These are phyloP conservation scores for Okamejei kenojei DNA, from an alignment of 2,797 vertebrate genomes.

Conservation along the genomic window DNA sequence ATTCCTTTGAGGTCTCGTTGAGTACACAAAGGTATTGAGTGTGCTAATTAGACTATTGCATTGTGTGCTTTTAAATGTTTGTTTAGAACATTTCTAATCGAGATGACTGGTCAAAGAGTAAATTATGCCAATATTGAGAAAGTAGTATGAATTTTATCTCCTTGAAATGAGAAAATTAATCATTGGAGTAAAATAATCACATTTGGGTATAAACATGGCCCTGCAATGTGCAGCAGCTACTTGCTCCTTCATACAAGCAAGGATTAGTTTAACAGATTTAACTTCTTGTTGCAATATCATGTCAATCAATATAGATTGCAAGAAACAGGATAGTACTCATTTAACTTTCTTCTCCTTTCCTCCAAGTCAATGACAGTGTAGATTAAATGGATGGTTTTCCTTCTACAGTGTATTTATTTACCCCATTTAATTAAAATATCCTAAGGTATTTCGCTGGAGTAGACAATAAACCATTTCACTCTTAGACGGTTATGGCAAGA, in stretches of 20 bases:
- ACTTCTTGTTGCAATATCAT: neutral
- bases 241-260: neutral
- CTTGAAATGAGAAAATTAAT: neutral
- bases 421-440: too few relatives aligned
- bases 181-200: neutral
- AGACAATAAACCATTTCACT: too few relatives aligned
- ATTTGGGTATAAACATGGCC: neutral
- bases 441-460: too few relatives aligned
- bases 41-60: slow-evolving; percentile 14
- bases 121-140: neutral
- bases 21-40: neutral
- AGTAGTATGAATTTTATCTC: neutral
- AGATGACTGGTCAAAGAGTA: neutral
- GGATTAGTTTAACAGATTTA: neutral
- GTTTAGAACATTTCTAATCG: slow-evolving; percentile 6
- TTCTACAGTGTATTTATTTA: too few relatives aligned
- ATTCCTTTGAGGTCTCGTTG: slow-evolving; percentile 24
- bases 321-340: neutral
- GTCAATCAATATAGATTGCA: neutral
- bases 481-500: neutral
- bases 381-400: neutral
- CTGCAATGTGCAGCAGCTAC: neutral
- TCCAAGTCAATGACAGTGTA: neutral
- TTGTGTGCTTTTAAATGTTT: slow-evolving; percentile 15
- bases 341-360: neutral